These are phyloP conservation scores for Drosophila nr. perissopoda DNA, from an alignment of 2,888 invertebrate species.

Conservation along the genomic window DNA sequence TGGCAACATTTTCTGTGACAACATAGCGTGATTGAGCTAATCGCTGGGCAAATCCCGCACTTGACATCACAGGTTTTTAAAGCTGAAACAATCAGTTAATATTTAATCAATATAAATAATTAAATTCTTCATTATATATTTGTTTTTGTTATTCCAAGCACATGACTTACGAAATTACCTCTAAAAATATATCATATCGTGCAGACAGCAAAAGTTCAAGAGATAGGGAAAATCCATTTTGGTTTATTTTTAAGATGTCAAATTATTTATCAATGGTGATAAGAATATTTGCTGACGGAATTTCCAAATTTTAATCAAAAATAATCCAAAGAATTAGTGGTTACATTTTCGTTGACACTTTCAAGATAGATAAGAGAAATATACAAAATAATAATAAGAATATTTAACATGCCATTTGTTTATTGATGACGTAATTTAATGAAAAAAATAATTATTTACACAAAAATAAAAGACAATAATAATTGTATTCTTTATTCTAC, in stretches of 20 bases:
- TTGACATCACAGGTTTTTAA: conserved; percentile 8
- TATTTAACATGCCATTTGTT: not conserved
- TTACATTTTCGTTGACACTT: not conserved
- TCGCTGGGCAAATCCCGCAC: conserved; percentile 49
- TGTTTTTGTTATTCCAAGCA: not conserved
- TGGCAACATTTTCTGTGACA: conserved; percentile 53
- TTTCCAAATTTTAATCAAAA: conserved; percentile 5
- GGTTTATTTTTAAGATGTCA: conserved; percentile 10
- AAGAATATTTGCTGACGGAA: not conserved
- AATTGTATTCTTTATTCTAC: not conserved
- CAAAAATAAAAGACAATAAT: not conserved
- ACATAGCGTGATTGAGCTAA: conserved; percentile 47
- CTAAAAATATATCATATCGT: conserved; percentile 32
- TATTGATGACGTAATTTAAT: not conserved
- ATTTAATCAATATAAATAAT: conserved; percentile 5
- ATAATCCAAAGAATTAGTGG: not conserved
- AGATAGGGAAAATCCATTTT: conserved; percentile 12
- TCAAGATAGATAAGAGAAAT: not conserved
- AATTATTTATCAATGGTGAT: conserved; percentile 14
- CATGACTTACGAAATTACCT: not conserved
- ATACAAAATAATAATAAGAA: not conserved
- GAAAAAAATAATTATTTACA: not conserved
- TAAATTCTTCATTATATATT: conserved; percentile 2
- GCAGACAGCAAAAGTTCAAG: conserved; percentile 24
- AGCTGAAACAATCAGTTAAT: conserved; percentile 22